Percentiles rank a stretch among this genome's conserved stretches.
Conservation (phyloP, 2,113 vertebrate genomes). For the Hirundichthys speculiger region DNA sequence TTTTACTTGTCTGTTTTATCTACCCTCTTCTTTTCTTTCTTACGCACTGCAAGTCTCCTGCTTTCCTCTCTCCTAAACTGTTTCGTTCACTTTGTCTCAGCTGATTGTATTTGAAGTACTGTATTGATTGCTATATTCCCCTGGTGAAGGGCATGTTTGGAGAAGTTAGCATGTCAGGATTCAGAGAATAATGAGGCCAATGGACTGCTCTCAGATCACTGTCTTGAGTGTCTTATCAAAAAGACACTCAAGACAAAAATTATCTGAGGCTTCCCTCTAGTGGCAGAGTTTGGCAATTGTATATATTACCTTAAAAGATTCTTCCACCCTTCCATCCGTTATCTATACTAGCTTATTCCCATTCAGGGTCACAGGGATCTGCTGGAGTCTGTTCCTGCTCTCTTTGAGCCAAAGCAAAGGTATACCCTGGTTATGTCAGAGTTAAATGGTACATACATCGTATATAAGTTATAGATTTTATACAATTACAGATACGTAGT, state of each 20-base stretch:
- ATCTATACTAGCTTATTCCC: no score
- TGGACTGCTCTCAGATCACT: not conserved
- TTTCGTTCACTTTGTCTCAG: not conserved
- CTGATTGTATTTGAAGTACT: not conserved
- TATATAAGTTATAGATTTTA: no score
- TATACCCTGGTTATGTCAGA: no score
- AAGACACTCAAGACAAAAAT: not conserved
- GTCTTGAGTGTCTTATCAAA: not conserved
- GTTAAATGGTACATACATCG: no score
- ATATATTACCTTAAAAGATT: not conserved
- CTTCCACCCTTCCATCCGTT: no score
- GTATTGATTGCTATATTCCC: not conserved
- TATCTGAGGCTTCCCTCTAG: slow-evolving; percentile 58
- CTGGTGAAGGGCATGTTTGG: not conserved
- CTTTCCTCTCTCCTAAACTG: not conserved
- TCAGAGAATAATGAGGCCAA: not conserved
- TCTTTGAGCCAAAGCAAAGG: no score
- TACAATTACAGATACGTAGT: no score
- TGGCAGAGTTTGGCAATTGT: slow-evolving; percentile 34
- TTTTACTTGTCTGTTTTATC: not conserved
- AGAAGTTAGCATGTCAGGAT: not conserved
- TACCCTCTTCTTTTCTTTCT: not conserved
- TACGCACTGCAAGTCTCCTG: not conserved
- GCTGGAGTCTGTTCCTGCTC: no score
- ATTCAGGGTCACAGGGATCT: no score